phyloP scores from a whole-genome alignment of 2,888 invertebrate genomes.

The Phengaris alcon region DNA sequence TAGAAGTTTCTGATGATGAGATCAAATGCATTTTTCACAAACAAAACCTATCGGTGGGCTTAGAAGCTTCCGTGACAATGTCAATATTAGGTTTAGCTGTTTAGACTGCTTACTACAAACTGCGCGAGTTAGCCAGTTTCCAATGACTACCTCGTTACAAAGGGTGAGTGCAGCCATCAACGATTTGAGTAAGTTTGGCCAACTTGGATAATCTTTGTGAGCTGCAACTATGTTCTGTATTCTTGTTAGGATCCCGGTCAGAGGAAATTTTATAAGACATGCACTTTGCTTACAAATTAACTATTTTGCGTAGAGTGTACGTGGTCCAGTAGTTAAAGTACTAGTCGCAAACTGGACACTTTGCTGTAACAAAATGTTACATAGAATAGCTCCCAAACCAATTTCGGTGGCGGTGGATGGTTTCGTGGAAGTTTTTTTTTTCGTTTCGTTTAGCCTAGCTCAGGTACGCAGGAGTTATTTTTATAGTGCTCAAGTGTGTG shows the following conservation, averaged over 20 bases:
- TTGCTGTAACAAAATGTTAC: too few species aligned
- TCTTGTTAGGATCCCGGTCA: not conserved
- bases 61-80: not conserved
- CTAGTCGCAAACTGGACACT: too few species aligned
- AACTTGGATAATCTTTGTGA: conserved; percentile 48
- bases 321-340: too few species aligned
- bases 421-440: too few species aligned
- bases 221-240: not conserved
- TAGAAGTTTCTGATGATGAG: too few species aligned
- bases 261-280: conserved; percentile 32
- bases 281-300: not conserved
- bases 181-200: conserved; percentile 43
- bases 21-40: not conserved
- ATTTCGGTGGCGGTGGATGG: too few species aligned
- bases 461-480: too few species aligned
- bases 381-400: too few species aligned
- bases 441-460: too few species aligned
- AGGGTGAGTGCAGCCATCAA: conserved; percentile 47
- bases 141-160: conserved; percentile 53
- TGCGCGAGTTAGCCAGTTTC: conserved; percentile 55
- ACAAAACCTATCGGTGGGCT: not conserved
- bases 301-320: too few species aligned
- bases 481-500: too few species aligned
- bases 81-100: not conserved
- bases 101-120: not conserved